Evolutionary conservation across 2,113 vertebrate species (phyloP).

Genomic region (Apteryx mantelli): DNA sequence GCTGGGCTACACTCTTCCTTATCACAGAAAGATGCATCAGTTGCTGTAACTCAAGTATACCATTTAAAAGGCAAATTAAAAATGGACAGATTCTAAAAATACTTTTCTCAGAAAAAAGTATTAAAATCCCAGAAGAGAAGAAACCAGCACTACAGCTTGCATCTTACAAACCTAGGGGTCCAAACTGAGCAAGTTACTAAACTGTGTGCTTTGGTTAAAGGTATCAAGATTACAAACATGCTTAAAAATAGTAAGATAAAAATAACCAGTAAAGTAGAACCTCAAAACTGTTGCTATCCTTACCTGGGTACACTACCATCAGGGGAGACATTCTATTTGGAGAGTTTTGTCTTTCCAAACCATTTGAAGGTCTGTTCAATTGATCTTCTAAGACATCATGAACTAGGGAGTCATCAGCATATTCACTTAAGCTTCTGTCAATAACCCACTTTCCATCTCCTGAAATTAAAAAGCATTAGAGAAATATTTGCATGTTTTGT

Average conservation of each 20-base stretch:
- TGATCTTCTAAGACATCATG: neutral
- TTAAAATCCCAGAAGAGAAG: neutral
- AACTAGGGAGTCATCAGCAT: constrained; percentile 29
- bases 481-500: neutral
- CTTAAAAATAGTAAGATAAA: neutral
- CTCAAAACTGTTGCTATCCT: neutral
- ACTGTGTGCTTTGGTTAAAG: neutral
- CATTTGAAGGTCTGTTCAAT: neutral
- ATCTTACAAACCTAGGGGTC: neutral
- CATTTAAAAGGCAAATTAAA: neutral
- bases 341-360: neutral
- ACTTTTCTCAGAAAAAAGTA: neutral
- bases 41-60: neutral
- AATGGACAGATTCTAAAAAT: neutral
- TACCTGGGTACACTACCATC: neutral
- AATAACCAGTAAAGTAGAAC: neutral
- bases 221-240: neutral
- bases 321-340: neutral
- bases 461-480: constrained; percentile 12
- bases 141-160: neutral
- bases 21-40: neutral
- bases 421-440: constrained; percentile 46
- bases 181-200: neutral
- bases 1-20: neutral
- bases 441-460: constrained; percentile 67